These are phyloP conservation scores for Nephrotoma flavescens DNA, from an alignment of 2,888 invertebrate genomes.

Conservation along the genomic window DNA sequence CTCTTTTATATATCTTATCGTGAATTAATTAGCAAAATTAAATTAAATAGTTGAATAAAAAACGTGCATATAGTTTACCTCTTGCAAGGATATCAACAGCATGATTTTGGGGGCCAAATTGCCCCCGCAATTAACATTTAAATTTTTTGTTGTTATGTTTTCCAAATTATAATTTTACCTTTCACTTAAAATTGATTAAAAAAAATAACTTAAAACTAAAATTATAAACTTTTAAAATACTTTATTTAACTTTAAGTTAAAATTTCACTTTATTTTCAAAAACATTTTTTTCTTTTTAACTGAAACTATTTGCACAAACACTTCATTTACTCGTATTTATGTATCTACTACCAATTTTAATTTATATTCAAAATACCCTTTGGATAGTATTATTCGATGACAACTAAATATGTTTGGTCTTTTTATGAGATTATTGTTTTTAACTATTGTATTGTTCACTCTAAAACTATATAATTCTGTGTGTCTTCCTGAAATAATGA, in stretches of 20 bases:
- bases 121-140: neutral
- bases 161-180: neutral
- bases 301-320: neutral
- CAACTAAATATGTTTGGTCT: neutral
- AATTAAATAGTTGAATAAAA: neutral
- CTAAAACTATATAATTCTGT: neutral
- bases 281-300: neutral
- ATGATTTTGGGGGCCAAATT: slow-evolving; percentile 1
- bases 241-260: neutral
- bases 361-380: neutral
- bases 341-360: neutral
- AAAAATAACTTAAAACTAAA: neutral
- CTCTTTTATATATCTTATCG: neutral
- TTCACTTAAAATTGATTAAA: neutral
- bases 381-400: neutral
- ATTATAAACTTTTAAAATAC: neutral
- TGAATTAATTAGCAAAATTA: neutral
- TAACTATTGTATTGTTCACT: neutral
- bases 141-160: neutral
- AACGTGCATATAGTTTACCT: neutral
- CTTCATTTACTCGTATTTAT: neutral
- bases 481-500: neutral
- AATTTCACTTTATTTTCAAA: neutral
- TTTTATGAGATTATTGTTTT: neutral
- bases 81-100: neutral